Conservation (phyloP, 2,797 vertebrate species). For the Varecia variegata region DNA sequence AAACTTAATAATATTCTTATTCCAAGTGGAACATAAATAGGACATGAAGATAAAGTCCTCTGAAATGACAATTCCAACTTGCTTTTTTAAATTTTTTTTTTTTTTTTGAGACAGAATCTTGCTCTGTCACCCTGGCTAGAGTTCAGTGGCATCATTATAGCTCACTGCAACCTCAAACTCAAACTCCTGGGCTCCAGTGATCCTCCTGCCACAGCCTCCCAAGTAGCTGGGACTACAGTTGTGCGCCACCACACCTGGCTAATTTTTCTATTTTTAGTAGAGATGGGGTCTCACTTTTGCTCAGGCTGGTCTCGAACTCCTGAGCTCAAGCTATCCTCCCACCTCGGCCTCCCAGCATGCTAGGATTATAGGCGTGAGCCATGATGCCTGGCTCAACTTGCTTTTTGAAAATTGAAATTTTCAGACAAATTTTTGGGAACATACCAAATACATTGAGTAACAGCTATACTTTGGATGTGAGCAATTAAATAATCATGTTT, state of each 20-base stretch:
- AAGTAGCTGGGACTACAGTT: neutral
- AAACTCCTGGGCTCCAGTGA: neutral
- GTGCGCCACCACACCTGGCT: neutral
- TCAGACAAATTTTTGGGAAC: neutral
- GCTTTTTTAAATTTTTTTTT: neutral
- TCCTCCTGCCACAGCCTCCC: neutral
- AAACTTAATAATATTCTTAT: conserved; percentile 36
- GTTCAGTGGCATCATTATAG: neutral
- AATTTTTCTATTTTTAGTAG: no score
- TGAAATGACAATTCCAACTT: conserved; percentile 13
- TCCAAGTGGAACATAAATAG: conserved; percentile 22
- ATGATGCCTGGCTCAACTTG: neutral
- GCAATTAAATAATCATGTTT: neutral
- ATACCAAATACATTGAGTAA: neutral
- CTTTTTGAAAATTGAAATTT: conserved; percentile 18
- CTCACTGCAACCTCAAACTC: neutral
- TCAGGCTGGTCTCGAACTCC: neutral
- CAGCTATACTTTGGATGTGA: neutral
- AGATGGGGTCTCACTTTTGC: no score
- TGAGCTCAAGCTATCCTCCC: neutral
- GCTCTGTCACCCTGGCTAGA: neutral
- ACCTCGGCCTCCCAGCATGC: neutral
- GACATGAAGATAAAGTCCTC: neutral
- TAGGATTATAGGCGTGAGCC: neutral
- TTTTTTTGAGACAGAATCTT: neutral